Percentiles rank a stretch among this genome's conserved stretches.
These are phyloP conservation scores for Gambusia affinis DNA, from an alignment of 2,113 vertebrate genomes.

Conservation along the genomic window DNA sequence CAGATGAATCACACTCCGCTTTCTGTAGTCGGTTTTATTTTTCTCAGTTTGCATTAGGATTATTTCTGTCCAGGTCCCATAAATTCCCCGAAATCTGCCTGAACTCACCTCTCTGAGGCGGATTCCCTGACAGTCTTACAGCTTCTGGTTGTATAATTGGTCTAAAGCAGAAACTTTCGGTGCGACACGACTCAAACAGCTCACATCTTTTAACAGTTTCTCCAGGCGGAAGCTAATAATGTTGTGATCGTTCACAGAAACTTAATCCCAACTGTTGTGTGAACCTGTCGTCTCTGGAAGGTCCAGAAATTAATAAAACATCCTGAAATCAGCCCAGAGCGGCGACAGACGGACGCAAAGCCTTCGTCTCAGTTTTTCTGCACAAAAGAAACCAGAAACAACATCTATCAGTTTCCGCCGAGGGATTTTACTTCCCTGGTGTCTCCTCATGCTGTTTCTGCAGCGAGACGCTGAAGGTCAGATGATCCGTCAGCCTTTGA, in stretches of 20 bases:
- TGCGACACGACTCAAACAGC: slow-evolving; percentile 7
- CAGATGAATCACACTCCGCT: neutral
- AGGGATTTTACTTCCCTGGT: slow-evolving; percentile 2
- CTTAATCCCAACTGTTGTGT: slow-evolving; percentile 20
- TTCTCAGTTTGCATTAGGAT: neutral
- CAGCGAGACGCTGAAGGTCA: neutral
- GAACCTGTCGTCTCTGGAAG: neutral
- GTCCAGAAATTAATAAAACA: slow-evolving; percentile 5
- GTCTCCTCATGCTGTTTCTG: neutral
- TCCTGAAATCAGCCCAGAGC: neutral
- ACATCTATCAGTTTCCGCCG: neutral
- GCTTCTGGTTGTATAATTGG: neutral
- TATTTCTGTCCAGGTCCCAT: neutral
- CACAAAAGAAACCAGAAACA: neutral
- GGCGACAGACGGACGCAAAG: neutral
- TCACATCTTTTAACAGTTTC: slow-evolving; percentile 3
- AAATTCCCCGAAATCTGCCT: neutral
- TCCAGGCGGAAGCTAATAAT: slow-evolving; percentile 6
- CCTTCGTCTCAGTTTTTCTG: neutral
- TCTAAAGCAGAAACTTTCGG: slow-evolving; percentile 8
- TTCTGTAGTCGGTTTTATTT: neutral
- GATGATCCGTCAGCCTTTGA: neutral
- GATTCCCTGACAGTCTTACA: neutral
- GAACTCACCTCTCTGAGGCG: neutral
- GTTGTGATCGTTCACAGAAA: slow-evolving; percentile 20